Evolutionary conservation across 2,888 invertebrate species (phyloP), one percentile per base, ranked within the genome.

Genomic region (Chrysomela aeneicollis): DNA sequence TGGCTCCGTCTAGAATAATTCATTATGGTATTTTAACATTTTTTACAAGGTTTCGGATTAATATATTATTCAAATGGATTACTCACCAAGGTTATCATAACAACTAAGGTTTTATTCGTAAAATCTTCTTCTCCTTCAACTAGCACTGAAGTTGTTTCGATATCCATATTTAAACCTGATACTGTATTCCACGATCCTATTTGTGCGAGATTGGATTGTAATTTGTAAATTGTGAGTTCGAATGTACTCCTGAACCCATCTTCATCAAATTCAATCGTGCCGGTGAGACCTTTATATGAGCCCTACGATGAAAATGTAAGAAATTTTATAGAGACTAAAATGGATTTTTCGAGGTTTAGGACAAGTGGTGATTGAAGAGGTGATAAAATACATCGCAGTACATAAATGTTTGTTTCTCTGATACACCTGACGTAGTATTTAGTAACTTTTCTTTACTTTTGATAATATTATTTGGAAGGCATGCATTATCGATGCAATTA

Each of bases 101-200:
- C 89, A 67, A 85, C 86, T 71, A 92, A 89, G 1, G 90, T 88
- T 81, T 87, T 89, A 76, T 92, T 95, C 68, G 85, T 86, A 75
- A 94, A 86, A 53, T 87, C 86, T 55, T 85, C 83, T 30, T 73
- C 70, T 67, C 47, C 47, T 0, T 62, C 47, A 1, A 69, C 58
- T 6, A 77, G 71, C 68, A 88, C 37, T 10, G 54, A 53, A 15
- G 37, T 50, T 19, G 61, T 52, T n/a, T 54, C 58, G 4, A 59
- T 84, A 12, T 86, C 84, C 17, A 82, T 74, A 37, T 78, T 79
- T 9, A 83, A 66, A 0, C 82, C 72, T 37, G 65, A 55, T 26
- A 66, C 47, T 2, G 78, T 74, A 66, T 78, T 82, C 83, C 84
- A 84, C 12, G 74, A 78, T 1, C 80, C 84, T 6, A 80, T 77